phyloP scores from a whole-genome alignment of 2,888 invertebrate species.

The Ornithoptera priamus region DNA sequence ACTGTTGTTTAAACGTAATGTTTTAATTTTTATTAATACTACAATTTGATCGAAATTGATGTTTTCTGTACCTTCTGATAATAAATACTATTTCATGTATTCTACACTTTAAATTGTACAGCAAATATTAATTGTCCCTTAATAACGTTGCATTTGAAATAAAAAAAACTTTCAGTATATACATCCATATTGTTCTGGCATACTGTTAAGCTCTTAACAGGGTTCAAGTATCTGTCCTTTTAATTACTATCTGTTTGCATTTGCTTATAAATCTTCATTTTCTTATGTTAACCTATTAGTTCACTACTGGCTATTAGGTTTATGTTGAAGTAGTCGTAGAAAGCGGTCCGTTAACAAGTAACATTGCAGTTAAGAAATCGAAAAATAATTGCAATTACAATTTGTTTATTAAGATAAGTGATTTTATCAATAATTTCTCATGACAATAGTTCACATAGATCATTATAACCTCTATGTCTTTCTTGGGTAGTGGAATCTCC shows the following conservation, averaged over 20 bases:
- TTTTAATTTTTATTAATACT: no score
- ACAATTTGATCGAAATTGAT: no score
- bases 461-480: not conserved
- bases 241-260: constrained; percentile 7
- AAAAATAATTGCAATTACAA: constrained; percentile 2
- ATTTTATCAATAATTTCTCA: not conserved
- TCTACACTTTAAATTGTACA: no score
- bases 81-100: no score
- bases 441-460: not conserved
- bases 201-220: not conserved
- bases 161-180: not conserved
- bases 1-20: no score
- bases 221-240: constrained; percentile 8
- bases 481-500: not conserved
- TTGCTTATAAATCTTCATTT: constrained; percentile 8
- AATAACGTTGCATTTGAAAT: not conserved
- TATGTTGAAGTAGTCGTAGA: constrained; percentile 16
- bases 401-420: not conserved
- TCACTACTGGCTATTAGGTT: constrained; percentile 13
- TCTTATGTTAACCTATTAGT: constrained; percentile 14
- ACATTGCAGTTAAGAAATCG: constrained; percentile 4
- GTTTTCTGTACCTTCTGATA: no score
- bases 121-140: not conserved
- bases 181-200: not conserved
- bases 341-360: constrained; percentile 21